phyloP scores from a whole-genome alignment of 1,140 invertebrate species.

The Lepeophtheirus salmonis region DNA sequence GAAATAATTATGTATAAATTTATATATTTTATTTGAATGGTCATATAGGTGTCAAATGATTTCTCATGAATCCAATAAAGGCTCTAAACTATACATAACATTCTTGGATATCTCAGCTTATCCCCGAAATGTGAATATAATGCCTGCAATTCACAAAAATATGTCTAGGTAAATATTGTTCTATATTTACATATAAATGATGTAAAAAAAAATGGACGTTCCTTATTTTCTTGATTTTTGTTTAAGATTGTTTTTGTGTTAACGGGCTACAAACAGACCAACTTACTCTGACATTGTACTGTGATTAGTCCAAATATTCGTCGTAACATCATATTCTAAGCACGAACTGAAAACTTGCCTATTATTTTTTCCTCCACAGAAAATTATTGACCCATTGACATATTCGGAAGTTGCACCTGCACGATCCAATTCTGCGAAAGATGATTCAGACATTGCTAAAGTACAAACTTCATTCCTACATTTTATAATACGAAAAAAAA shows the following conservation, averaged over 20 bases:
- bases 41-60: no score
- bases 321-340: conserved; percentile 1
- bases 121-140: no score
- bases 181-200: not conserved
- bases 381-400: conserved; percentile 3
- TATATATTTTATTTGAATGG: no score
- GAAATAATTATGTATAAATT: no score
- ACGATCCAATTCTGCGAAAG: not conserved
- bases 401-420: conserved; percentile 11
- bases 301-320: conserved; percentile 9
- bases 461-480: conserved; percentile 15
- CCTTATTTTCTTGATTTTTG: no score
- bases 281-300: conserved; percentile 1
- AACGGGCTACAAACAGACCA: no score
- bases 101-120: no score
- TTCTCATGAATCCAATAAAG: no score
- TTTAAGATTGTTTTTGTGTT: no score
- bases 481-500: no score
- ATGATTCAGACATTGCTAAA: not conserved
- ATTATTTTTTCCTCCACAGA: conserved; percentile 13
- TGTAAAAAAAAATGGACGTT: not conserved
- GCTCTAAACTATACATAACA: no score
- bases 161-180: not conserved
- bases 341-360: not conserved
- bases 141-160: not conserved